Evolutionary conservation across 2,888 invertebrate species (phyloP), one percentile per base, ranked within the genome.

Genomic region (Trichogramma dendrolimi): DNA sequence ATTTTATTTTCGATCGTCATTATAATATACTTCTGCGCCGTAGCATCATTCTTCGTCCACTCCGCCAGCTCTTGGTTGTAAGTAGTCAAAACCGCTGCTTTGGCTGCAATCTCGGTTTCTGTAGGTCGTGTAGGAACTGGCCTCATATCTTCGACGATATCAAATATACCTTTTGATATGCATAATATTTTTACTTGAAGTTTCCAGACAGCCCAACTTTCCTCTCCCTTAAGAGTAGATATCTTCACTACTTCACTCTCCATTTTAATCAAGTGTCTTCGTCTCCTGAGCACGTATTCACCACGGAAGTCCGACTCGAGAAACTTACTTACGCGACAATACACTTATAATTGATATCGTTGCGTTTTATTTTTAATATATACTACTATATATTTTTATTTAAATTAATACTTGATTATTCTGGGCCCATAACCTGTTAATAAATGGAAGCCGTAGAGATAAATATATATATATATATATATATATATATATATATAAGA

Each of bases 131-230:
- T 53, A 40, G 52, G 59, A 39, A 42, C 48, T 27, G 8, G 8
- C 6, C 39, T 38, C 2, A 6, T 44, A 48, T 42, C 59, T 49
- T 57, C 53, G 2, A 63, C 61, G 2, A 60, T 14, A 7, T 60
- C 53, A 44, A 49, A 63, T 14, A 54, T 11, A 5, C 52, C 61
- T n/a, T 48, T 48, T 4, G 67, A 61, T 46, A 57, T 44, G 4
- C 63, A 49, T 8, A 51, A 46, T 7, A 66, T 10, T 11, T 53
- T 43, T 2, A 58, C 41, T 62, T 66, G 62, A 27, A 61, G 62
- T 51, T 57, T 64, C 61, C 60, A 66, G 6, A 55, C 7, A 5
- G 48, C 5, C 64, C 64, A 66, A 41, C 64, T 63, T n/a, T 66
- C 64, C 44, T 8, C 14, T 7, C 62, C 47, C 27, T 62, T 55